phyloP scores from a whole-genome alignment of 2,113 vertebrate genomes.

The Sclerurus mexicanus region DNA sequence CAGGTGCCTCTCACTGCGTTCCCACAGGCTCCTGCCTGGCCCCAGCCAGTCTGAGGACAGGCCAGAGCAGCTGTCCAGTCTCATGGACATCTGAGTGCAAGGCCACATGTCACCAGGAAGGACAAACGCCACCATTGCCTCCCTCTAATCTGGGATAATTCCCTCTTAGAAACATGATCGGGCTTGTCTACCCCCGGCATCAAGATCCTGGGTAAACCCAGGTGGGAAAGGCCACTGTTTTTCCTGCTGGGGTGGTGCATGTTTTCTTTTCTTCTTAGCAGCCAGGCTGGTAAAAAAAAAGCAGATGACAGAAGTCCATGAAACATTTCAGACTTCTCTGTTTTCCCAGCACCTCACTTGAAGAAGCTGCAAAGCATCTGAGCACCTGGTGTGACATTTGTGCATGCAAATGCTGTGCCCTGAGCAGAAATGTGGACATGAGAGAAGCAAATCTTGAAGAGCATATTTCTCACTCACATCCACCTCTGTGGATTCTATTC shows the following conservation, averaged over 20 bases:
- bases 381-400: neutral
- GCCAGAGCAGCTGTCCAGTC: conserved; percentile 63
- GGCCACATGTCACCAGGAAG: conserved; percentile 53
- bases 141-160: conserved; percentile 50
- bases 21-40: conserved; percentile 67
- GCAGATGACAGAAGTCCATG: neutral
- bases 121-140: conserved; percentile 55
- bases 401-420: neutral
- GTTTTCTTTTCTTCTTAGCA: neutral
- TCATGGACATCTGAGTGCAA: conserved; percentile 5
- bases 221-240: neutral
- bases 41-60: conserved; percentile 71
- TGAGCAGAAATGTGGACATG: neutral
- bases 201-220: neutral
- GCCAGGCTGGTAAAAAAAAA: neutral
- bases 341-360: neutral
- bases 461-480: neutral
- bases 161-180: conserved; percentile 46
- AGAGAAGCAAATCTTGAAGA: neutral
- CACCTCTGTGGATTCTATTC: neutral
- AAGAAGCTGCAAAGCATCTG: neutral
- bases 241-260: too few species aligned
- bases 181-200: neutral
- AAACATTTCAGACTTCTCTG: neutral
- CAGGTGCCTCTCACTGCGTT: conserved; percentile 36